Evolutionary conservation across 2,888 invertebrate species (phyloP).

Genomic region (Phasia obesa): DNA sequence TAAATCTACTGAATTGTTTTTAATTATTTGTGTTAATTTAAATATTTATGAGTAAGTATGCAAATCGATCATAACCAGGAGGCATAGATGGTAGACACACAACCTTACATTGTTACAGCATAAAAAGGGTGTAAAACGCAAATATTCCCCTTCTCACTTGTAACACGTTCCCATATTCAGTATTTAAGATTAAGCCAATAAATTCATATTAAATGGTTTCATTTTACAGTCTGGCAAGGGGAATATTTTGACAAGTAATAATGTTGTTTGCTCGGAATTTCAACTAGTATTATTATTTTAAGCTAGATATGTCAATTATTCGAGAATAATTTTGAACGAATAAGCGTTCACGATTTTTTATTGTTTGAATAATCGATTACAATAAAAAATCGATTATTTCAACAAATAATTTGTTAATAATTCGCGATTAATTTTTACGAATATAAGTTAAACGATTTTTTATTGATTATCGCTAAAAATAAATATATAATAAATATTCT

Average conservation of each 20-base stretch:
- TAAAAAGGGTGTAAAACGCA: constrained; percentile 28
- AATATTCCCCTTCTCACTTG: constrained; percentile 16
- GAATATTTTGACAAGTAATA: not conserved
- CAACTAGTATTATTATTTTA: not conserved
- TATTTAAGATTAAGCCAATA: no score
- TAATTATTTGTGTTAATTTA: constrained; percentile 56
- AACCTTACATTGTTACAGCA: not conserved
- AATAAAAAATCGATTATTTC: no score
- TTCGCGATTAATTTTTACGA: no score
- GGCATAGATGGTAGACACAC: constrained; percentile 14
- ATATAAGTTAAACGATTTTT: no score
- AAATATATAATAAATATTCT: no score
- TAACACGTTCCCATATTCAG: constrained; percentile 36
- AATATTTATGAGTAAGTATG: constrained; percentile 51
- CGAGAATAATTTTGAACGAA: no score
- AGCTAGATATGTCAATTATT: not conserved
- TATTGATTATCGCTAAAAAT: no score
- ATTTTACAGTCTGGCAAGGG: not conserved
- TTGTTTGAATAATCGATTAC: no score
- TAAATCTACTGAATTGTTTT: constrained; percentile 47
- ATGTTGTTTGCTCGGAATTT: not conserved
- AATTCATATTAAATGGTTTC: constrained; percentile 26
- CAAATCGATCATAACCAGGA: not conserved
- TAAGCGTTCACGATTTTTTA: no score
- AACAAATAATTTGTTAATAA: no score